Conservation (phyloP, 92 coral and sea anemone genomes). For the Blastomussa wellsi region DNA sequence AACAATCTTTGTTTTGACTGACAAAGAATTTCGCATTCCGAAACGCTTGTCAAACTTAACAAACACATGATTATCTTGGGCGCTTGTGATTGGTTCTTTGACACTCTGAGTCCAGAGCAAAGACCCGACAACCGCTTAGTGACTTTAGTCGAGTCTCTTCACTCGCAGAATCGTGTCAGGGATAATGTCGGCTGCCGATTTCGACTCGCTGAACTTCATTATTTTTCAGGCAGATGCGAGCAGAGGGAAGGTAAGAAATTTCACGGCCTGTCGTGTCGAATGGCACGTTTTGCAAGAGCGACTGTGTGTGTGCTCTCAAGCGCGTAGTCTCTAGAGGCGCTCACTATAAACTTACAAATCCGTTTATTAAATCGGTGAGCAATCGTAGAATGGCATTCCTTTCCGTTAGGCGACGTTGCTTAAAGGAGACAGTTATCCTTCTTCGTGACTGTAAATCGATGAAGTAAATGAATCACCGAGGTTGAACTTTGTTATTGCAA, state of each 20-base stretch:
- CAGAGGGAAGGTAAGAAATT: constrained; percentile 54
- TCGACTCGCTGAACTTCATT: constrained; percentile 65
- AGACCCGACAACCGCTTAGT: neutral
- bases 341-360: constrained; percentile 23
- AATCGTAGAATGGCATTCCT: neutral
- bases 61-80: constrained; percentile 64
- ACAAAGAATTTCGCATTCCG: constrained; percentile 34
- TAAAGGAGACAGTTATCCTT: neutral
- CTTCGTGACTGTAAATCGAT: neutral
- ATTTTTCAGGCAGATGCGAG: constrained; percentile 47
- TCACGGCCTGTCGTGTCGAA: no score
- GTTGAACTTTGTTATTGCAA: neutral
- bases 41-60: constrained; percentile 58
- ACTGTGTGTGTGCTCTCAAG: constrained; percentile 12
- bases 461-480: neutral
- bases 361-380: constrained; percentile 3
- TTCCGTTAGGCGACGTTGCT: neutral
- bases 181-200: constrained; percentile 48
- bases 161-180: neutral
- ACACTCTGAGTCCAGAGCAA: neutral
- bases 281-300: neutral
- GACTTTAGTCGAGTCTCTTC: neutral
- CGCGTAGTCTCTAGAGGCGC: constrained; percentile 17
- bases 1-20: constrained; percentile 35
- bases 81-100: constrained; percentile 47